A percentile compares a stretch with the other conserved stretches of the same genome.
Evolutionary conservation across 2,888 invertebrate genomes (phyloP).

Genomic region (Spisula subtruncata): DNA sequence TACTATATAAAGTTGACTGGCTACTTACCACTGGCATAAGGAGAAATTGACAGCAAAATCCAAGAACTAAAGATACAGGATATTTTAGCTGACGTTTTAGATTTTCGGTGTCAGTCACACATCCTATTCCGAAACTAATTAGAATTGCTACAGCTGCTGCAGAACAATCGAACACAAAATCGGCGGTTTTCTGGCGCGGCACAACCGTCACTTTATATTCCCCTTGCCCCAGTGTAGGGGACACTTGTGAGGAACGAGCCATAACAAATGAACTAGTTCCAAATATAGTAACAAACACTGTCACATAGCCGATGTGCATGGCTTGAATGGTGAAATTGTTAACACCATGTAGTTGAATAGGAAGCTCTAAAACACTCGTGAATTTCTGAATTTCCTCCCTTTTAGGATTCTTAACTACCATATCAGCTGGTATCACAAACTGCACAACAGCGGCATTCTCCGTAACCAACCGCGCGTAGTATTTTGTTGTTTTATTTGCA

Average conservation of each 20-base stretch:
- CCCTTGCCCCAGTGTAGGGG: constrained; percentile 76
- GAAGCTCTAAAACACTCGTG: constrained; percentile 68
- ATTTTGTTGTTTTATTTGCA: constrained; percentile 41
- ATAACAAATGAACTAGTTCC: constrained; percentile 74
- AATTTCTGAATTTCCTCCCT: constrained; percentile 56
- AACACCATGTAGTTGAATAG: constrained; percentile 74
- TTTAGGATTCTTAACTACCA: constrained; percentile 62
- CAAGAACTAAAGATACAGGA: constrained; percentile 84
- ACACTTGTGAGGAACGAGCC: constrained; percentile 69
- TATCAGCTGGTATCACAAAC: constrained; percentile 69
- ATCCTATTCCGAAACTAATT: constrained; percentile 86
- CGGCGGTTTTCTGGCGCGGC: constrained; percentile 81
- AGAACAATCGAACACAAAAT: constrained; percentile 85
- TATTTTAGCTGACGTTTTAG: constrained; percentile 84
- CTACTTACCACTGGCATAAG: constrained; percentile 86
- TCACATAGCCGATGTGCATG: constrained; percentile 82
- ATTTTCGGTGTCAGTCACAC: constrained; percentile 84
- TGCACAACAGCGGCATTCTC: constrained; percentile 59
- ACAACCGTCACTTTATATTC: constrained; percentile 78
- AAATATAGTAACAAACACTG: constrained; percentile 81
- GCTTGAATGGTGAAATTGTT: constrained; percentile 80
- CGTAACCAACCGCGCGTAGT: constrained; percentile 59
- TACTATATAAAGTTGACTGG: not conserved
- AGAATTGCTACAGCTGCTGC: constrained; percentile 85
- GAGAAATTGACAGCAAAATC: constrained; percentile 86